Conservation (phyloP, 2,797 vertebrate genomes). For the Molossus molossus region DNA sequence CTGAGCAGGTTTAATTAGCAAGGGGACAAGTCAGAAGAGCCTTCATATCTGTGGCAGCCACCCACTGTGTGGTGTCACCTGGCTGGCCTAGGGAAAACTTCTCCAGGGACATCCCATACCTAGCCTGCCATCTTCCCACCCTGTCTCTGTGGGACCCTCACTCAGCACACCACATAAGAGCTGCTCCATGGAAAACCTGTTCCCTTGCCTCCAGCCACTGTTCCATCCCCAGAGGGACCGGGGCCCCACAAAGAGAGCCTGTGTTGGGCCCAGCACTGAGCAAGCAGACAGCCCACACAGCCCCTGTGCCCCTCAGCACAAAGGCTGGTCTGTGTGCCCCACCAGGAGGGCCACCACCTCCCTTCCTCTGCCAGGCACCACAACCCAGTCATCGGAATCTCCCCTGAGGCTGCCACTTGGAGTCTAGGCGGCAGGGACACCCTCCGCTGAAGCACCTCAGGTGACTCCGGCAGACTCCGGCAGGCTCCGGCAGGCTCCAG, state of each 20-base stretch:
- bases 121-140: background rate
- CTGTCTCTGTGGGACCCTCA: background rate
- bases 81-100: background rate
- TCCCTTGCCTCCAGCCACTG: background rate
- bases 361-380: slow-evolving; percentile 88
- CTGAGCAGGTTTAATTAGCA: slow-evolving; percentile 18
- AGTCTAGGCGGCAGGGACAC: background rate
- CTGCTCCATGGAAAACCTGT: slow-evolving; percentile 16
- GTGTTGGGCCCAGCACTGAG: slow-evolving; percentile 69
- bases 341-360: slow-evolving; percentile 78
- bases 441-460: background rate
- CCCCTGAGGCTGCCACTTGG: slow-evolving; percentile 64
- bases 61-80: background rate
- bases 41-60: background rate
- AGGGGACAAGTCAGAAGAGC: background rate
- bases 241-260: slow-evolving; percentile 86
- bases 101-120: background rate
- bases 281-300: slow-evolving; percentile 83
- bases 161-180: background rate
- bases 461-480: background rate
- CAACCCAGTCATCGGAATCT: slow-evolving; percentile 74
- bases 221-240: background rate
- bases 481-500: background rate
- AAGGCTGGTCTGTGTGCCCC: slow-evolving; percentile 84
- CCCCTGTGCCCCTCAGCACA: slow-evolving; percentile 85